A percentile compares a stretch with the other conserved stretches of the same genome.
These are phyloP conservation scores for Seira musarum DNA, from an alignment of 2,888 invertebrate genomes.

Conservation along the genomic window DNA sequence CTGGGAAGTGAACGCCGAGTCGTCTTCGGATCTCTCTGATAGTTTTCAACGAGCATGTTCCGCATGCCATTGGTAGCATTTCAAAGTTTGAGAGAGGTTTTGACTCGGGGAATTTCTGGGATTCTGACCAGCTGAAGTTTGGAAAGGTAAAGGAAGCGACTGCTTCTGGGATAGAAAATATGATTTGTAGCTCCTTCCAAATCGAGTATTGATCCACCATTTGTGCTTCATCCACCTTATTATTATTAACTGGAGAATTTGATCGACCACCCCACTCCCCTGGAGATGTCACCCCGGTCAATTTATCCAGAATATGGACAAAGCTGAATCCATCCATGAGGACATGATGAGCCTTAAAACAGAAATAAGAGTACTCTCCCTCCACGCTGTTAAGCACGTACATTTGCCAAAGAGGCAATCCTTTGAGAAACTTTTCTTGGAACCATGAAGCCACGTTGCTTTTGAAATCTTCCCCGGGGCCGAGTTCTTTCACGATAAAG, in stretches of 20 bases:
- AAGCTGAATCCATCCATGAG: slow-evolving; percentile 58
- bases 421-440: slow-evolving; percentile 42
- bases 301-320: slow-evolving; percentile 52
- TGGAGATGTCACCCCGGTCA: slow-evolving; percentile 43
- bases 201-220: slow-evolving; percentile 13
- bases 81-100: slow-evolving; percentile 49
- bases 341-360: slow-evolving; percentile 51
- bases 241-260: not conserved
- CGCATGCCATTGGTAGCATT: slow-evolving; percentile 58
- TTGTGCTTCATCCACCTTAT: not conserved
- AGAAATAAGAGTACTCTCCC: slow-evolving; percentile 23
- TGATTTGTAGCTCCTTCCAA: slow-evolving; percentile 30
- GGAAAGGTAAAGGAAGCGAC: slow-evolving; percentile 39
- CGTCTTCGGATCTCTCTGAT: slow-evolving; percentile 44
- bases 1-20: slow-evolving; percentile 54
- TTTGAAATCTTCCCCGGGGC: slow-evolving; percentile 30
- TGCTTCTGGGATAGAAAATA: slow-evolving; percentile 35
- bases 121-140: slow-evolving; percentile 12
- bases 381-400: slow-evolving; percentile 21
- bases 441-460: slow-evolving; percentile 48
- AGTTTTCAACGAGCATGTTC: slow-evolving; percentile 37
- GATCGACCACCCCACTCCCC: slow-evolving; percentile 30
- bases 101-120: slow-evolving; percentile 21
- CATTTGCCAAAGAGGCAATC: slow-evolving; percentile 54
- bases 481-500: slow-evolving; percentile 22